Base-by-base conservation (phyloP, 2,888 invertebrate species). In the Acronicta leporina region DNA sequence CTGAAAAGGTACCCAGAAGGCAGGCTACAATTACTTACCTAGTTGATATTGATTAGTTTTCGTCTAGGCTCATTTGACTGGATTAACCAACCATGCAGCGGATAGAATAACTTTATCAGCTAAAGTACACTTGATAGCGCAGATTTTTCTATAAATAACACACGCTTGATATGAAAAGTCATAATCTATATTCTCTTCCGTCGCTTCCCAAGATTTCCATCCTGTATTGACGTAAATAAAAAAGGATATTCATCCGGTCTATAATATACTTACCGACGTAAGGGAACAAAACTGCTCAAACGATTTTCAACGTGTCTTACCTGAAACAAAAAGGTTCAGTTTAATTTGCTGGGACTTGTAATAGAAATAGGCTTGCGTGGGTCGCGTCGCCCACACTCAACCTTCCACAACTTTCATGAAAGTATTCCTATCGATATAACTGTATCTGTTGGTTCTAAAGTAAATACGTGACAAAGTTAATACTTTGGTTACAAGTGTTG, bases 291-390 rank as follows among this genome's bases (percentile, higher is more conserved):
- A 68, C 53, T 46, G 73, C 50, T 53, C 48, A 50, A 69, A 62
- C 27, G 52, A 64, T 63, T 64, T 27, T 33, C 63, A 60, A 49
- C 16, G 45, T 60, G 40, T 62, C 82, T 82, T 81, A 81, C 81
- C 81, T 81, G 81, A 58, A 82, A 81, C 72, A 77, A 76, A 79
- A 79, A 68, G 68, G 46, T 66, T 49, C 33, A 59, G 46, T 71
- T 77, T 73, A 71, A 71, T 73, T 69, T 52, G 16, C 52, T 54
- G 52, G 48, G 49, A 63, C 46, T 70, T 66, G 64, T 66, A 62
- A 59, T 60, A 69, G 46, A 68, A 56, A 56, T 57, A 58, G 59
- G 48, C 33, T 54, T 46, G 62, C 62, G 60, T 58, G 63, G 61
- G 68, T 42, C 15, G 33, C 41, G 14, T 27, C 51, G 33, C 57